Percentiles rank a stretch among this genome's conserved stretches.
Conservation (phyloP, 2,797 vertebrate species). For the Masticophis lateralis region DNA sequence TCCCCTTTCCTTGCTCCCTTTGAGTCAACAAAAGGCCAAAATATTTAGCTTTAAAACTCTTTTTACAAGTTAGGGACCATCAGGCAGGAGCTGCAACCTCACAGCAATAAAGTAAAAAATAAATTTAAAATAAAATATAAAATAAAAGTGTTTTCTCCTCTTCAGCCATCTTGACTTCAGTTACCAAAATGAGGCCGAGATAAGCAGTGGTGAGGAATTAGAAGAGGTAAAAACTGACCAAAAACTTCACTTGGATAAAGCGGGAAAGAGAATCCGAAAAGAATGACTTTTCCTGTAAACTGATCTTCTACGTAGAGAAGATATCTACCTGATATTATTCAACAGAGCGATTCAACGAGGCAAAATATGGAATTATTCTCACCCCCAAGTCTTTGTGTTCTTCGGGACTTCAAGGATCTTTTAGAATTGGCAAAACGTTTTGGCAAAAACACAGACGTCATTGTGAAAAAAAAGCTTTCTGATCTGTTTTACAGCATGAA, state of each 20-base stretch:
- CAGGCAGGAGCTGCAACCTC: not conserved
- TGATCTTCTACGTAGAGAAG: not conserved
- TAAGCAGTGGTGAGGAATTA: not conserved
- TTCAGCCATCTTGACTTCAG: conserved; percentile 24
- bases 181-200: conserved; percentile 14
- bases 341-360: not conserved
- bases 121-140: not conserved
- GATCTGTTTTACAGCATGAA: not conserved
- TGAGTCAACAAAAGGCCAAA: not conserved
- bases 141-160: not conserved
- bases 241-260: not conserved
- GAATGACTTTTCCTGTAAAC: not conserved
- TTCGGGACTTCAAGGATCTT: not conserved
- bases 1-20: not conserved
- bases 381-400: not conserved
- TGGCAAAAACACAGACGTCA: not conserved
- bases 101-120: not conserved
- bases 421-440: not conserved
- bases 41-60: not conserved
- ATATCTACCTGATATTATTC: not conserved
- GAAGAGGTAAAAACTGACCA: conserved; percentile 24
- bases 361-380: not conserved
- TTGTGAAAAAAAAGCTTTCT: not conserved
- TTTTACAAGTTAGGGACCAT: not conserved
- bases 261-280: not conserved